Conservation (phyloP, 92 coral and sea anemone genomes). For the Blastomussa wellsi region DNA sequence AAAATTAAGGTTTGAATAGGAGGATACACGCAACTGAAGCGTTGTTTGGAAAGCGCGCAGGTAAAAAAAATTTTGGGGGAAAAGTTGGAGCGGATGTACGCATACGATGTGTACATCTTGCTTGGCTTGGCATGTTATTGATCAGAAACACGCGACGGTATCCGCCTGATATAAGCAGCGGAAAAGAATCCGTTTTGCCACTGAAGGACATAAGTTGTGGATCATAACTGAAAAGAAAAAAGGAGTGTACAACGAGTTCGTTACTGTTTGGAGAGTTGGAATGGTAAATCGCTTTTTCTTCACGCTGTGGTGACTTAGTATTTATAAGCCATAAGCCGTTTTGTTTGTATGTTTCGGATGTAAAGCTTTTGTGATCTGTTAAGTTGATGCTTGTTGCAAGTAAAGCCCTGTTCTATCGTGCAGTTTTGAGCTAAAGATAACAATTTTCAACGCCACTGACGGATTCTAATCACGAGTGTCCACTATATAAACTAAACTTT, state of each 20-base stretch:
- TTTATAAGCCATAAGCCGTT: not conserved
- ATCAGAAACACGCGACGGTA: not conserved
- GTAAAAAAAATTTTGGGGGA: not conserved
- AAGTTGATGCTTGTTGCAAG: not conserved
- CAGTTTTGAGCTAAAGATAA: not conserved
- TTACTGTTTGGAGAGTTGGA: conserved; percentile 2
- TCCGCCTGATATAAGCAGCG: not conserved
- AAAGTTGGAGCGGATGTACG: not conserved
- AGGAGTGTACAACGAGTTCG: not conserved
- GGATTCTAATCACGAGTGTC: not conserved
- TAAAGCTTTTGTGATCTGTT: not conserved
- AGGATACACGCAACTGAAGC: not conserved
- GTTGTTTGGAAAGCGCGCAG: too few relatives aligned
- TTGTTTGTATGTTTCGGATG: not conserved
- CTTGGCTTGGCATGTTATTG: not conserved
- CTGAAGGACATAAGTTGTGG: not conserved
- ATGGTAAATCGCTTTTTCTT: conserved; percentile 19
- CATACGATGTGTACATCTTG: too few relatives aligned
- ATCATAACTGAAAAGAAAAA: not conserved
- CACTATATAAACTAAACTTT: not conserved
- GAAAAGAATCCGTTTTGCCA: not conserved
- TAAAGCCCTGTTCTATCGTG: not conserved
- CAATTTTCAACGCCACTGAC: not conserved
- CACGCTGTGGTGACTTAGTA: not conserved
- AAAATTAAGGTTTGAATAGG: not conserved